These are phyloP conservation scores for Chaetodon trifascialis DNA, from an alignment of 2,113 vertebrate genomes.

Conservation along the genomic window DNA sequence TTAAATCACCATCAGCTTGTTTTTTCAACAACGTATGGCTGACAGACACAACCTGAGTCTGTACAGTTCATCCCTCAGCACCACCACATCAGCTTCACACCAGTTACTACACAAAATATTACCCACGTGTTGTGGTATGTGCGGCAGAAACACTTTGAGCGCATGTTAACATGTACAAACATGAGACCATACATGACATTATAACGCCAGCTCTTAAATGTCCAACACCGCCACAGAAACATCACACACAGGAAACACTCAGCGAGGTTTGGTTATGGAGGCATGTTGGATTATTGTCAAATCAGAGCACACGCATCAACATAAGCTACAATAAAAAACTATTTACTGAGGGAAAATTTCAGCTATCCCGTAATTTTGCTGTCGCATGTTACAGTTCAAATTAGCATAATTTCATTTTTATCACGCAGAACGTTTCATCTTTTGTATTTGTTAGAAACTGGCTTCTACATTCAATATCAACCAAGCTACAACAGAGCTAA, in stretches of 20 bases:
- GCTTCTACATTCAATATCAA: too few relatives aligned
- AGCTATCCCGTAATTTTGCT: too few relatives aligned
- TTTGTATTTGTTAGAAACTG: too few relatives aligned
- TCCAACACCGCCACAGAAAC: not conserved
- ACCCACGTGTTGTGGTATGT: conserved; percentile 38
- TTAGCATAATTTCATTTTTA: too few relatives aligned
- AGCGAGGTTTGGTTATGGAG: not conserved
- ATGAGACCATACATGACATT: not conserved
- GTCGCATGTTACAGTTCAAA: too few relatives aligned
- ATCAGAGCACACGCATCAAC: too few relatives aligned
- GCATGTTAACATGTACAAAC: conserved; percentile 3
- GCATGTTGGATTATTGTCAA: too few relatives aligned
- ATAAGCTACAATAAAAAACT: too few relatives aligned
- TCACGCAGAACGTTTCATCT: too few relatives aligned
- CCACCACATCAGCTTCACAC: not conserved
- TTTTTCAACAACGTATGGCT: conserved; percentile 22
- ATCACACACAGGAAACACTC: not conserved
- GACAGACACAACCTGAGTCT: not conserved
- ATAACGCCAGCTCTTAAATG: not conserved
- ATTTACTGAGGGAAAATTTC: too few relatives aligned
- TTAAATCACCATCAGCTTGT: conserved; percentile 31
- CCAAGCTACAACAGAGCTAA: too few relatives aligned
- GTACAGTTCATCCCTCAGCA: conserved; percentile 10
- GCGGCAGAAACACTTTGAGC: not conserved
- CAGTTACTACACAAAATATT: conserved; percentile 12